Base-by-base conservation (phyloP, 2,113 vertebrate genomes). In the Orcinus orca region DNA sequence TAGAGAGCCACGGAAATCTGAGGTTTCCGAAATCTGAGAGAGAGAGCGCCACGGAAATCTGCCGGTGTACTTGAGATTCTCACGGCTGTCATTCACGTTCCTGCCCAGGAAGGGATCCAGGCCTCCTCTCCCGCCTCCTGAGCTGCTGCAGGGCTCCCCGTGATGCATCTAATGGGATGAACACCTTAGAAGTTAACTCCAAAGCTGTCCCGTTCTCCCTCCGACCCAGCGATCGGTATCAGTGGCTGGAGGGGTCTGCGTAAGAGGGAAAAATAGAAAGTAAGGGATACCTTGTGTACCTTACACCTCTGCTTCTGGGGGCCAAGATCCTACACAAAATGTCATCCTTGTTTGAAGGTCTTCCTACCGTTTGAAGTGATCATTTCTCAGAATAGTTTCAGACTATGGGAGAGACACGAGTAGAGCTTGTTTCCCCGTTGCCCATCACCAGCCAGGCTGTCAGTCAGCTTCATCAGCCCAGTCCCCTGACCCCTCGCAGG, bases 371-470 rank as follows among this genome's bases (percentile, higher is more conserved):
- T 80, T 38, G 62, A 8, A 23, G 38, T 4, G 29, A 31, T 6
- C 12, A 17, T 53, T 53, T 53, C 53, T 53, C 53, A 18, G 53
- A 53, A 53, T 17, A 18, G 53, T 53, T 53, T 53, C 53, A 18
- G 53, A 53, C 53, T 53, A 26, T 2, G 36, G 18, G 44, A n/a
- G 38, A 60, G 11, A 20, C 29, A 44, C 4, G 38, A 47, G 71
- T 5, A 6, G 25, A 86, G 6, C 29, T 6, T 1, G 0, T 18
- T 6, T 65, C 50, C 26, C 21, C 1, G 0, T 4, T 17, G 5
- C 7, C 36, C 25, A 0, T 50, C 6, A 11, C 1, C n/a, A 0
- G 9, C n/a, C 47, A 11, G 41, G 31, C 55, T 6, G 8, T 14
- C 50, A 6, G 1, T 33, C 29, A 29, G 65, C 29, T n/a, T 36